Percentiles rank a stretch among this genome's conserved stretches.
These are phyloP conservation scores for Pyrocoelia pectoralis DNA, from an alignment of 2,888 invertebrate genomes.

Conservation along the genomic window DNA sequence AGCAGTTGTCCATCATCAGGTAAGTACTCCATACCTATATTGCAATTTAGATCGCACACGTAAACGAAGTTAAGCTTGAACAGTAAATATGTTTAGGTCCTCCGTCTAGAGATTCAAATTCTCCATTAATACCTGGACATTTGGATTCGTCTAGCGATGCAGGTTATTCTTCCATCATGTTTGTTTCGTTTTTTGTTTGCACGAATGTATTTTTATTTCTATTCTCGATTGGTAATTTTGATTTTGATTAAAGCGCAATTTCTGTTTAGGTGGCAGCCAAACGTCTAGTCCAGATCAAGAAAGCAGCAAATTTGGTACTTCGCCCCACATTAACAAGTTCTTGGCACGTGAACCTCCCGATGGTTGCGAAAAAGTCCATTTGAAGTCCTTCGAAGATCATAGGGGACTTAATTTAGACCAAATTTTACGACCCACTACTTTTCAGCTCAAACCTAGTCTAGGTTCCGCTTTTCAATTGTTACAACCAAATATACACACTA, in stretches of 20 bases:
- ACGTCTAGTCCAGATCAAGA: constrained; percentile 81
- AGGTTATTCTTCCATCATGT: constrained; percentile 43
- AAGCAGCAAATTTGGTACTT: constrained; percentile 75
- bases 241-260: neutral
- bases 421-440: constrained; percentile 71
- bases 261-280: constrained; percentile 70
- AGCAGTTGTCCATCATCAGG: constrained; percentile 77
- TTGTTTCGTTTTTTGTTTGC: constrained; percentile 20
- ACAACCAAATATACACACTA: constrained; percentile 56
- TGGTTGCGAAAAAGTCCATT: constrained; percentile 86
- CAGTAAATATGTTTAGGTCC: constrained; percentile 61
- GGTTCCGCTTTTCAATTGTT: constrained; percentile 84
- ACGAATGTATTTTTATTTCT: neutral
- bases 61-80: constrained; percentile 13
- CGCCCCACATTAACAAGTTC: constrained; percentile 86
- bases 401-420: constrained; percentile 54
- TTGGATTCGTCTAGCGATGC: constrained; percentile 68
- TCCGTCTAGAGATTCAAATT: constrained; percentile 71
- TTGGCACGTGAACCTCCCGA: constrained; percentile 88
- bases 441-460: constrained; percentile 80
- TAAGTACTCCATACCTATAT: constrained; percentile 52
- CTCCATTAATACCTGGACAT: constrained; percentile 72
- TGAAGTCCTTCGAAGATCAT: constrained; percentile 69
- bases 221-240: neutral
- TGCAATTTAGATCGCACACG: neutral